Evolutionary conservation across 2,888 invertebrate species (phyloP).

Genomic region (Thera obeliscata): DNA sequence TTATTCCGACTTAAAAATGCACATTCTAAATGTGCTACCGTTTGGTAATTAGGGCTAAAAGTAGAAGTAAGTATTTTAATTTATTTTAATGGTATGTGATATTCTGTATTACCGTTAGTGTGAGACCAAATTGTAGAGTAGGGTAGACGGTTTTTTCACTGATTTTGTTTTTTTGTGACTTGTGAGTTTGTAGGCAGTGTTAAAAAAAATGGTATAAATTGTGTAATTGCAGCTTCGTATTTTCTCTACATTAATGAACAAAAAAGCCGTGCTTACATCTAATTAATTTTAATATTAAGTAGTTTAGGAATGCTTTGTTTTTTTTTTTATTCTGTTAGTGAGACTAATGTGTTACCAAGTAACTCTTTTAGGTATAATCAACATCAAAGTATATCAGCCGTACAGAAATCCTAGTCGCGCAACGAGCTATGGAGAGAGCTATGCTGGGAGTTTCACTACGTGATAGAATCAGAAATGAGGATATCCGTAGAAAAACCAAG

Average conservation of each 20-base stretch:
- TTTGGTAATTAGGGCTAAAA: constrained; percentile 8
- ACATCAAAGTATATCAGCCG: too few species aligned
- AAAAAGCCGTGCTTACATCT: too few species aligned
- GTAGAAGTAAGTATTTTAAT: constrained; percentile 10
- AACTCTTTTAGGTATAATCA: not conserved
- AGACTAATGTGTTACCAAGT: constrained; percentile 27
- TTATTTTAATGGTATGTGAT: constrained; percentile 33
- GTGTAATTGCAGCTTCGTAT: too few species aligned
- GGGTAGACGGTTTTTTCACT: not conserved
- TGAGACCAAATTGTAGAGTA: not conserved
- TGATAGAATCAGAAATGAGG: too few species aligned
- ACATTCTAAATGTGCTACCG: constrained; percentile 12
- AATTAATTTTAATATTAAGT: not conserved
- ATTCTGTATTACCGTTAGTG: not conserved
- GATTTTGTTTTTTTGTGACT: not conserved
- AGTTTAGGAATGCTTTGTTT: not conserved
- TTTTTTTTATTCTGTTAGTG: constrained; percentile 9
- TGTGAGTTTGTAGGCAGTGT: too few species aligned
- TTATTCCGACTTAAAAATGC: constrained; percentile 15
- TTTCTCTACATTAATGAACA: too few species aligned
- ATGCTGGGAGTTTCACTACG: too few species aligned
- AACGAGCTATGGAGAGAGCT: too few species aligned
- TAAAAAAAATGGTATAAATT: too few species aligned
- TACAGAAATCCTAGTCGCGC: too few species aligned
- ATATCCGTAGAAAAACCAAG: too few species aligned